Conservation (phyloP, 1,140 invertebrate genomes). For the Formica exsecta region DNA sequence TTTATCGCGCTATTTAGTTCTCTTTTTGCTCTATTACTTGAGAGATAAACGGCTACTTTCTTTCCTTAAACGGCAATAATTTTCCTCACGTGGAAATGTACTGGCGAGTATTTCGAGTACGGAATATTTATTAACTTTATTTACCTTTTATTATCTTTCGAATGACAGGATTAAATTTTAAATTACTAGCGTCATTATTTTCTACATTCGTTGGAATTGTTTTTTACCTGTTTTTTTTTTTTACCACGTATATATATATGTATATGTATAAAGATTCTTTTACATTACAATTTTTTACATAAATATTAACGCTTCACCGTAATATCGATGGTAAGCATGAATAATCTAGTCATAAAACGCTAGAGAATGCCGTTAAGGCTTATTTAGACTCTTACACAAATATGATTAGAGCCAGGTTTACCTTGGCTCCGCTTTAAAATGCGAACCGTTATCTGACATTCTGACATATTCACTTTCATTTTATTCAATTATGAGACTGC, state of each 20-base stretch:
- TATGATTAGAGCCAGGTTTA: slow-evolving; percentile 26
- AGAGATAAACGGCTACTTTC: background rate
- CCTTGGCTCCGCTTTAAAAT: slow-evolving; percentile 28
- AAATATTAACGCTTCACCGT: slow-evolving; percentile 1
- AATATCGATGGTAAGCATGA: background rate
- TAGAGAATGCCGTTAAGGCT: background rate
- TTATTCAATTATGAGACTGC: background rate
- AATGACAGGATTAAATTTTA: background rate
- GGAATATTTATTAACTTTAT: too few species aligned
- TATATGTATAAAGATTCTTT: background rate
- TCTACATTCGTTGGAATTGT: background rate
- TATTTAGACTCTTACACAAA: slow-evolving; percentile 16
- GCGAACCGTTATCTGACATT: background rate
- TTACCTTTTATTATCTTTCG: too few species aligned
- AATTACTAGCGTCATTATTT: background rate
- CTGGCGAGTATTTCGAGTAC: slow-evolving; percentile 2
- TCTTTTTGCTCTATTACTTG: background rate
- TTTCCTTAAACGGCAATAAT: background rate
- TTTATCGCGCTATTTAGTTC: background rate
- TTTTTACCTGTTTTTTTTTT: background rate
- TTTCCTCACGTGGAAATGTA: background rate
- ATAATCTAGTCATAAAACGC: background rate
- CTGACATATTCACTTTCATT: slow-evolving; percentile 10
- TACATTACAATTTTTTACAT: background rate
- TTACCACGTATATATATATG: background rate